Evolutionary conservation across 2,797 vertebrate species (phyloP).

Genomic region (Coregonus ussuriensis): DNA sequence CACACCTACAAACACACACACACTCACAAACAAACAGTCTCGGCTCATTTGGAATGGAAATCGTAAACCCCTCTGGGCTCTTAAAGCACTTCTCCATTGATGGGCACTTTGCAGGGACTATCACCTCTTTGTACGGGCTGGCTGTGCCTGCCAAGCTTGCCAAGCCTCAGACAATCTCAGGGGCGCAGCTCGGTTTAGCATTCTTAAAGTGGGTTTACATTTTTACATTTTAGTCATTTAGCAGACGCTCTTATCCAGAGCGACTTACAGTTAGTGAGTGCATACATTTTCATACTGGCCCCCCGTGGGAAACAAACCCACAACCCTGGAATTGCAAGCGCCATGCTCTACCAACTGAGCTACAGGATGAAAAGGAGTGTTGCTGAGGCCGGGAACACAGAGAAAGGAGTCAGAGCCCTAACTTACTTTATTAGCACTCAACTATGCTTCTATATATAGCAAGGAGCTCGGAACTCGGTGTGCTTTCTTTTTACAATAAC

Average conservation of each 20-base stretch:
- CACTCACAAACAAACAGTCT: constrained; percentile 47
- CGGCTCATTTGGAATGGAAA: constrained; percentile 59
- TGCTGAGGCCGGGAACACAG: constrained; percentile 8
- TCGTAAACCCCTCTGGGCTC: constrained; percentile 45
- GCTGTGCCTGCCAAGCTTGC: constrained; percentile 44
- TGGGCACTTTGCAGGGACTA: constrained; percentile 53
- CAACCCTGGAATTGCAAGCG: too few relatives aligned
- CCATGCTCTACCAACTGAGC: too few relatives aligned
- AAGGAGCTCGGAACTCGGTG: neutral
- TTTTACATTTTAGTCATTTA: too few relatives aligned
- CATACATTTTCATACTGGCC: too few relatives aligned
- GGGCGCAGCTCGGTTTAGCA: constrained; percentile 56
- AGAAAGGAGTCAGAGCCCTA: neutral
- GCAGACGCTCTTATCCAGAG: too few relatives aligned
- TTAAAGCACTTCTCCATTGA: constrained; percentile 56
- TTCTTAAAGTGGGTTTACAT: constrained; percentile 53
- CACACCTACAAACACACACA: constrained; percentile 9
- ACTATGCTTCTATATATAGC: constrained; percentile 13
- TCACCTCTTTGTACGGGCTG: constrained; percentile 55
- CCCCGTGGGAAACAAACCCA: too few relatives aligned
- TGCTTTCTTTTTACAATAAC: constrained; percentile 20
- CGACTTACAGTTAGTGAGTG: too few relatives aligned
- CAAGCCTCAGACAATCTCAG: constrained; percentile 53
- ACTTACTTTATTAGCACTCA: constrained; percentile 11
- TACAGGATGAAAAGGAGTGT: constrained; percentile 29